Base-by-base conservation (phyloP, 2,888 invertebrate genomes). In the Dioctria linearis region DNA sequence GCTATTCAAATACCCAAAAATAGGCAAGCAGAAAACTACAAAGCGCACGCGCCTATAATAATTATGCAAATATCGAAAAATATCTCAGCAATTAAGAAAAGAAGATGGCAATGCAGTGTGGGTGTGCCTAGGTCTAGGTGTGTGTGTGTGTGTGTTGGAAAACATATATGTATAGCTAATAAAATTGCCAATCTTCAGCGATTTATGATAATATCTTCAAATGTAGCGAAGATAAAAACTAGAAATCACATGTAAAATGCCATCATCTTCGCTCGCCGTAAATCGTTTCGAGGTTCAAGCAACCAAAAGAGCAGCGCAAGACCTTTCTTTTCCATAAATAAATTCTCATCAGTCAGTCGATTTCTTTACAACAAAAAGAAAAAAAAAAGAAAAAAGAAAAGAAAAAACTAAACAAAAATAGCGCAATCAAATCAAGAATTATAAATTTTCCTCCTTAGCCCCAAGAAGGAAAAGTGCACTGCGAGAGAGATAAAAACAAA, bases 341-440 rank as follows among this genome's bases (percentile, higher is more conserved):
- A 25, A 25, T 25, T 25, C 25, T 25, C 69, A 42, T 46, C 57
- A 59, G 73, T 75, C 71, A 71, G 71, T 71, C 73, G 59, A 75
- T 75, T 69, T 49, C 51, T 69, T 37, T 13, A 75, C 57, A 75
- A 75, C 39, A 59, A 75, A 69, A 51, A 43, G 39, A 57, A 4
- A 63, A 8, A 25, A n/a, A 75, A 43, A 43, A 8, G n/a, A 75
- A 59, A 59, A 69, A 46, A 25, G 9, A 69, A 51, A 25, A 4
- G 9, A 69, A 3, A n/a, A n/a, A n/a, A n/a, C n/a, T n/a, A n/a
- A 43, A 43, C 25, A 25, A 37, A 46, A 13, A 37, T 46, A 69
- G 49, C 43, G 37, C 4, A 69, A 49, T 13, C 42, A 69, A 69
- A 8, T 61, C 8, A 61, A 61, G 25, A 61, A 13, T 42, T 59